These are phyloP conservation scores for Agriopis leucophaearia DNA, from an alignment of 2,888 invertebrate species.

Conservation along the genomic window DNA sequence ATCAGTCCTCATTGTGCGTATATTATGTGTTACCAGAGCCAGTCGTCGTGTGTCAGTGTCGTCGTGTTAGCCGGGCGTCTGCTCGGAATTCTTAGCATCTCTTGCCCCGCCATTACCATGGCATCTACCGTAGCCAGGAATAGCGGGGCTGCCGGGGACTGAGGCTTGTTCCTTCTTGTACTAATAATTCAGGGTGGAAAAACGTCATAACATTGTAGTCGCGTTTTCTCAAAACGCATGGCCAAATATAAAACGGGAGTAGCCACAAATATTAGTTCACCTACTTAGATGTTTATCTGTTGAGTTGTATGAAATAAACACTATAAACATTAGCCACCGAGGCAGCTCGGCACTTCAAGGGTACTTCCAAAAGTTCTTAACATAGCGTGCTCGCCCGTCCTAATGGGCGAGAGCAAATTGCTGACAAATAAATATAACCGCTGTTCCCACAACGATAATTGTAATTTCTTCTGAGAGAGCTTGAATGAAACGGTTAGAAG, in stretches of 20 bases:
- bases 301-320: conserved; percentile 31
- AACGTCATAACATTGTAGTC: not conserved
- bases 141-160: too few relatives aligned
- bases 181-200: too few relatives aligned
- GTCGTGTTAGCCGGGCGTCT: too few relatives aligned
- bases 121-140: too few relatives aligned
- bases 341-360: conserved; percentile 18
- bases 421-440: conserved; percentile 82
- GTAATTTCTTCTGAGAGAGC: conserved; percentile 54
- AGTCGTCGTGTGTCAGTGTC: too few relatives aligned
- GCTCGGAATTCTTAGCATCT: too few relatives aligned
- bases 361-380: conserved; percentile 28
- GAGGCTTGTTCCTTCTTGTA: too few relatives aligned
- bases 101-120: too few relatives aligned
- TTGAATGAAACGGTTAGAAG: conserved; percentile 13
- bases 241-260: conserved; percentile 7
- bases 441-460: conserved; percentile 70
- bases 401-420: conserved; percentile 78
- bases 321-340: conserved; percentile 24
- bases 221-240: not conserved
- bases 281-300: conserved; percentile 32
- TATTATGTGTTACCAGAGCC: too few relatives aligned
- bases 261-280: not conserved
- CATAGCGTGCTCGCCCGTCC: conserved; percentile 55
- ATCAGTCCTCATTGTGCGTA: too few relatives aligned